Evolutionary conservation across 2,797 vertebrate species (phyloP).

Genomic region (Cryptoblepharus egeriae): DNA sequence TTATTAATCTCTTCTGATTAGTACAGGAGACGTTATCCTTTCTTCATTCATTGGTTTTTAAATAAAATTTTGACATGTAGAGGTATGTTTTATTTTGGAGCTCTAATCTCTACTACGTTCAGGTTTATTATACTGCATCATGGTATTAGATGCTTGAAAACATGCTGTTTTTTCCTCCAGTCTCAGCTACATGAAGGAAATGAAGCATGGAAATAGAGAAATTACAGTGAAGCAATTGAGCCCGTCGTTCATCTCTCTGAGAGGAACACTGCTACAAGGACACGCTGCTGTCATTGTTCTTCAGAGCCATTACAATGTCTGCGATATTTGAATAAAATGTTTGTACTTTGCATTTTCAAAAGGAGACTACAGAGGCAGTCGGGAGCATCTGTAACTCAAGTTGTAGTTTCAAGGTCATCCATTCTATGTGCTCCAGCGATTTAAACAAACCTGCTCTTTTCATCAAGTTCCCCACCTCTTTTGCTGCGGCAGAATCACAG

Average conservation of each 20-base stretch:
- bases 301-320: conserved; percentile 67
- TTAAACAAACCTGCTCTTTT: conserved; percentile 49
- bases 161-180: conserved; percentile 73
- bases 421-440: conserved; percentile 58
- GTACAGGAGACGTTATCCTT: conserved; percentile 79
- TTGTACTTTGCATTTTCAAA: conserved; percentile 70
- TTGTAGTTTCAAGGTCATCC: conserved; percentile 70
- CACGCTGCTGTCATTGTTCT: conserved; percentile 54
- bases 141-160: conserved; percentile 66
- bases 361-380: conserved; percentile 63
- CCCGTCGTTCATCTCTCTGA: conserved; percentile 55
- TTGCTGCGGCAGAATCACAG: conserved; percentile 63
- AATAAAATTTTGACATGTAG: conserved; percentile 78
- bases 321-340: conserved; percentile 68
- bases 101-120: conserved; percentile 64
- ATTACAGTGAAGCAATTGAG: conserved; percentile 59
- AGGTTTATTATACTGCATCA: conserved; percentile 76
- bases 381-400: conserved; percentile 64
- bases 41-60: conserved; percentile 77
- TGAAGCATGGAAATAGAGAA: conserved; percentile 73
- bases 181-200: conserved; percentile 70
- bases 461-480: conserved; percentile 46
- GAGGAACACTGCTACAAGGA: conserved; percentile 63
- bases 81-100: conserved; percentile 76
- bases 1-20: conserved; percentile 80